Evolutionary conservation across 37 sponge, comb jelly and placozoan genomes (phyloP), one percentile per base, ranked within the genome.

Genomic region (Mnemiopsis leidyi): DNA sequence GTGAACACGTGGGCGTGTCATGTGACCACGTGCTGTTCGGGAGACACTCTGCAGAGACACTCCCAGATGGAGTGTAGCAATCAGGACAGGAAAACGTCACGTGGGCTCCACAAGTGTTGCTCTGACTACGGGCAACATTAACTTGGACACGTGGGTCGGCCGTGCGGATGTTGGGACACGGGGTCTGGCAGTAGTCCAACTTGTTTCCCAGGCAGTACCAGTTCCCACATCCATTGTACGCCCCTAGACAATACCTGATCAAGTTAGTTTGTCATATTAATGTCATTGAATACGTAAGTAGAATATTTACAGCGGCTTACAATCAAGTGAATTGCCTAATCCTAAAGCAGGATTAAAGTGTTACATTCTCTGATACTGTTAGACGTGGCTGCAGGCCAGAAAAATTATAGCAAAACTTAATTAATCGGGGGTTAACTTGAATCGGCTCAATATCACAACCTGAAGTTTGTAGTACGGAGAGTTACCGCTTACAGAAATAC

Each of bases 151-250:
- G 75, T n/a, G 75, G 75, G 30, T 71, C 75, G n/a, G 30, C 3
- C 3, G 75, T n/a, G 2, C 30, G 75, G 75, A 71, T 13, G 7
- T 18, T 28, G 30, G 75, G 75, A 18, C 75, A 71, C 21, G 30
- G 75, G 5, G n/a, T 28, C 75, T 28, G 30, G 75, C 75, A 71
- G 30, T n/a, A 29, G 5, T 71, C 75, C 75, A 71, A n/a, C n/a
- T 71, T 71, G 30, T 28, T 71, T 23, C 75, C 75, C 7, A 71
- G 3, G n/a, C 75, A 71, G 75, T 71, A 71, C 75, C 75, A 71
- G n/a, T 71, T 25, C 7, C 75, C 75, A 25, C 75, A 71, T 23
- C 75, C 75, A 5, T 29, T 71, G 30, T 28, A 29, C 7, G 30
- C 75, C 7, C 75, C 75, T 28, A 29, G 25, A 28, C 75, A 71